Evolutionary conservation across 64 coral and sea anemone species (phyloP).

Genomic region (Stylophora pistillata): DNA sequence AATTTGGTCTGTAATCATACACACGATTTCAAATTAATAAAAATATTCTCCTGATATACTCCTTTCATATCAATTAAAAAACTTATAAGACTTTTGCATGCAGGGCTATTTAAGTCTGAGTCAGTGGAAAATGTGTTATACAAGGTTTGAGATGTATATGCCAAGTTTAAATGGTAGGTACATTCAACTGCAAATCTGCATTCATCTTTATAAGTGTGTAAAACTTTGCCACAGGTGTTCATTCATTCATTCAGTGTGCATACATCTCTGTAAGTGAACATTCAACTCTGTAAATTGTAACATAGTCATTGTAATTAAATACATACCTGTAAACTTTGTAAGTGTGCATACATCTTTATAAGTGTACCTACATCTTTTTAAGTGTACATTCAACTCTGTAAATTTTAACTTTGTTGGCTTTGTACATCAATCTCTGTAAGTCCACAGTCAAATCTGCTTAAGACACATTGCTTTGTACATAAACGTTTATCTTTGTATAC

Average conservation of each 20-base stretch:
- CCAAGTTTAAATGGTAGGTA: not conserved
- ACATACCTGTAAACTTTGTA: not conserved
- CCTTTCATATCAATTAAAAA: not conserved
- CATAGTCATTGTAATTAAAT: too few species aligned
- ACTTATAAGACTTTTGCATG: not conserved
- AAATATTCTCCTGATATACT: not conserved
- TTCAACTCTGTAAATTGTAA: too few species aligned
- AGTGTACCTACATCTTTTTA: not conserved
- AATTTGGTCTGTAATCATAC: not conserved
- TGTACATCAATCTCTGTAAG: not conserved
- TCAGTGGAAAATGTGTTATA: not conserved
- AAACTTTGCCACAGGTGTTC: not conserved
- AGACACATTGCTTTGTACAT: not conserved
- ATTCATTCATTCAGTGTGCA: not conserved
- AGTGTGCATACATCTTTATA: not conserved
- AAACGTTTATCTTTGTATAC: not conserved
- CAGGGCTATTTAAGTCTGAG: not conserved
- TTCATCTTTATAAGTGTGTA: not conserved
- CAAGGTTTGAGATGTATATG: not conserved
- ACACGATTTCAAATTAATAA: not conserved
- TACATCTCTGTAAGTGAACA: not conserved
- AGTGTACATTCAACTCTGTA: not conserved
- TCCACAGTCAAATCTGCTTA: not conserved
- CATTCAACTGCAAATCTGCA: not conserved
- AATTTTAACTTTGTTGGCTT: not conserved